Conservation (phyloP, 2,888 invertebrate species). For the Torymus tubicola region DNA sequence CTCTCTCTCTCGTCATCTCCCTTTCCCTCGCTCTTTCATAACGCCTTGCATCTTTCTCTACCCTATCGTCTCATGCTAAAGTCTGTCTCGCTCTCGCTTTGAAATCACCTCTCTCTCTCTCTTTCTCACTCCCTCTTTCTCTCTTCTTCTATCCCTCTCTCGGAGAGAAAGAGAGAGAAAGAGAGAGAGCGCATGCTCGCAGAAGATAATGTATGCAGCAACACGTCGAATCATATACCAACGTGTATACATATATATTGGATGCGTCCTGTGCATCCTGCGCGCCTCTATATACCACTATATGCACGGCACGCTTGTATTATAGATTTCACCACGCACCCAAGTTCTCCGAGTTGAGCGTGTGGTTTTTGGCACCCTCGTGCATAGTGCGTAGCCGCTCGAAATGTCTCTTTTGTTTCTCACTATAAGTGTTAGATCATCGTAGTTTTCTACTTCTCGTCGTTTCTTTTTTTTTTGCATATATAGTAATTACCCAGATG, state of each 20-base stretch:
- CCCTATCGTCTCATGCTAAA: too few relatives aligned
- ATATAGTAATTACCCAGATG: constrained; percentile 31
- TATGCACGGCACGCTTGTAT: background rate
- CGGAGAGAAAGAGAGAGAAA: background rate
- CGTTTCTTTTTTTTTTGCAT: background rate
- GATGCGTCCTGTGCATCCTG: constrained; percentile 27
- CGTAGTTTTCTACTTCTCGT: background rate
- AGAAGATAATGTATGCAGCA: constrained; percentile 74
- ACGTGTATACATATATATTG: constrained; percentile 44
- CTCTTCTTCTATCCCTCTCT: constrained; percentile 40
- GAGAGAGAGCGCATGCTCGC: background rate
- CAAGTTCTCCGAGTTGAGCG: constrained; percentile 20
- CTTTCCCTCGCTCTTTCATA: constrained; percentile 16
- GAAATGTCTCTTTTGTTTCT: constrained; percentile 1
- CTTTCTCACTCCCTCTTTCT: constrained; percentile 14
- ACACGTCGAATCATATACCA: constrained; percentile 71
- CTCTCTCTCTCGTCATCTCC: constrained; percentile 12
- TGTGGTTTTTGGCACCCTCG: constrained; percentile 5
- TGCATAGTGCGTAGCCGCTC: too few relatives aligned
- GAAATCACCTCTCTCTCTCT: constrained; percentile 51
- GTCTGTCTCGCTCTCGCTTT: constrained; percentile 43
- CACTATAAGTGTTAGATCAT: background rate
- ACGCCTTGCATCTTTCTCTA: constrained; percentile 18
- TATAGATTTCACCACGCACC: background rate
- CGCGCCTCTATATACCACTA: background rate